Evolutionary conservation across 2,113 vertebrate species (phyloP), one percentile per base, ranked within the genome.

Genomic region (Psilopogon haemacephalus): DNA sequence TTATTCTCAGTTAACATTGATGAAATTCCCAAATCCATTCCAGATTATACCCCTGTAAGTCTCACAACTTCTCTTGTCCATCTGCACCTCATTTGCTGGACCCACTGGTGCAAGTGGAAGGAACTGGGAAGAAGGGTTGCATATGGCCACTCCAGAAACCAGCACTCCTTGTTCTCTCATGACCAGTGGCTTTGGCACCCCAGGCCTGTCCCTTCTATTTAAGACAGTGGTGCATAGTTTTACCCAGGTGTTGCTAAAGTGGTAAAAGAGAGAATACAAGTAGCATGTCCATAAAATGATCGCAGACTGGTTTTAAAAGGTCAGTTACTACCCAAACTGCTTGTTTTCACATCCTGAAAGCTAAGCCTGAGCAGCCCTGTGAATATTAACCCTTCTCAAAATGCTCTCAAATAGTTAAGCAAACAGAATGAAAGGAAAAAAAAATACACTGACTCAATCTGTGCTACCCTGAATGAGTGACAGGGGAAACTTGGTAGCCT

Each of bases 81-180:
- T 70, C 80, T 72, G 11, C 30, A 86, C 2, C 14, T 17, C 0
- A 0, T 80, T 76, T 82, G 52, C 55, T 76, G 55, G 55, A 82
- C 59, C 35, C 1, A 1, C 38, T n/a, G 35, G 55, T 50, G 20
- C n/a, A n/a, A 63, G 16, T 24, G 38, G 48, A 65, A 87, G n/a
- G 58, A 26, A 68, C 0, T 14, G 26, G 5, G 7, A 19, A 55
- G 32, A 5, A 62, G 7, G 23, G 18, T 46, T 65, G 54, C 30
- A 54, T 32, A 37, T 0, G 0, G 27, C 42, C 17, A 3, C 24
- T 76, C 26, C 59, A 40, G 42, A 48, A 15, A 14, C 18, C 33
- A 67, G 7, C 5, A 10, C 9, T 50, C 69, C 42, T 40, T 58
- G 5, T 54, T 77, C 15, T 83, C 37, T 58, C 21, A 35, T 15